phyloP scores from a whole-genome alignment of 2,113 vertebrate species.

The Hydrolagus affinis region DNA sequence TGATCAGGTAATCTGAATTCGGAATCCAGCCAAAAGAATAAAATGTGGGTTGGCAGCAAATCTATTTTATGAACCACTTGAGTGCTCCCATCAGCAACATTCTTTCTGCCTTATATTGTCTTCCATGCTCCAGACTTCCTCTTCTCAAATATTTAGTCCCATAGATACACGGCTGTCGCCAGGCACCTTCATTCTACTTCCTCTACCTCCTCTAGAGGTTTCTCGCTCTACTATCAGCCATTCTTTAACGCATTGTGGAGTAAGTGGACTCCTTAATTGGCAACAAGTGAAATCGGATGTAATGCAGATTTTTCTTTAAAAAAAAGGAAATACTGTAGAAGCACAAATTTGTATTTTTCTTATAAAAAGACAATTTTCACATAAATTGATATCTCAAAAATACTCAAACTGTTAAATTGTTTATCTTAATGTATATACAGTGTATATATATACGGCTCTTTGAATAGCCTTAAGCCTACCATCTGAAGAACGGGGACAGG shows the following conservation, averaged over 20 bases:
- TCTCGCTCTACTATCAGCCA: background rate
- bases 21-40: slow-evolving; percentile 6
- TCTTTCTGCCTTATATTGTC: background rate
- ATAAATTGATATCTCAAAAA: background rate
- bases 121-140: background rate
- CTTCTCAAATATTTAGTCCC: background rate
- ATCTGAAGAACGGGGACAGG: no score
- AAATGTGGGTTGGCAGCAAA: background rate
- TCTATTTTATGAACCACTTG: no score
- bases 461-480: background rate
- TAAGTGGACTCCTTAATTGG: slow-evolving; percentile 4
- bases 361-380: background rate
- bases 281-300: background rate
- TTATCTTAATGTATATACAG: background rate
- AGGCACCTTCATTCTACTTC: background rate
- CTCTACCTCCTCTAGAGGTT: background rate
- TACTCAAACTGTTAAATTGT: background rate
- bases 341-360: background rate
- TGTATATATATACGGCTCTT: background rate
- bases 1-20: background rate
- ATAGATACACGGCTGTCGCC: no score
- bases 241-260: background rate
- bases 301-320: background rate
- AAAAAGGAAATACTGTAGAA: background rate
- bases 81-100: background rate